Evolutionary conservation across 2,797 vertebrate species (phyloP), one percentile per base, ranked within the genome.

Genomic region (Periophthalmus magnuspinnatus): DNA sequence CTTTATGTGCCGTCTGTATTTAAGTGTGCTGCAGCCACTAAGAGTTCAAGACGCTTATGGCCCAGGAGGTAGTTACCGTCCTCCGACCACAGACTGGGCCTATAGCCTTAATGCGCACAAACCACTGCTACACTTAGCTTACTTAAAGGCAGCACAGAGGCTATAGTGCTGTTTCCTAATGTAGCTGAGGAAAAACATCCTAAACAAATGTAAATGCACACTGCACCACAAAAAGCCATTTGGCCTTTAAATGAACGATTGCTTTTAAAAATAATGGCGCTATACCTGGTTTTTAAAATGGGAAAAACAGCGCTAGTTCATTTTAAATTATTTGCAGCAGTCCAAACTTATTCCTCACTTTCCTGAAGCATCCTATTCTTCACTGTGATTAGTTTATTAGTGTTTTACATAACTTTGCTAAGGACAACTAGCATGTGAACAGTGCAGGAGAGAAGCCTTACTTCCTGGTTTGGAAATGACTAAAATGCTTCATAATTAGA

Each of bases 1-100:
- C 82, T 90, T 91, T 90, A 92, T 88, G 79, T 65, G 54, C 84
- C 88, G 74, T 89, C 88, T 87, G 85, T 89, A 90, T 90, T 89
- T 92, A 92, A 91, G 89, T 89, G 89, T 90, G 85, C 78, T 72
- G 74, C 10, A 73, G 86, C 88, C 85, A 77, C 91, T 89, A 86
- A 89, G 79, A 88, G 85, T 90, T 88, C 50, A 84, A 87, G 81
- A 90, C 72, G 82, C 83, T 85, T 84, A 75, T 71, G 54, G 82
- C 77, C 77, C 86, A 90, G 88, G 88, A 91, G 81, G 84, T 88
- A 88, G 86, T 90, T 90, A 90, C 89, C 11, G 71, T 86, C 85
- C 69, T 85, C 81, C 74, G 81, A 91, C 91, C 90, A 89, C 91
- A 90, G 59, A 61, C 85, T 71, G 66, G 72, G 62, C 84, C 74